Percentiles rank a stretch among this genome's conserved stretches.
Evolutionary conservation across 1,140 invertebrate genomes (phyloP).

Genomic region (Orchesella cincta): DNA sequence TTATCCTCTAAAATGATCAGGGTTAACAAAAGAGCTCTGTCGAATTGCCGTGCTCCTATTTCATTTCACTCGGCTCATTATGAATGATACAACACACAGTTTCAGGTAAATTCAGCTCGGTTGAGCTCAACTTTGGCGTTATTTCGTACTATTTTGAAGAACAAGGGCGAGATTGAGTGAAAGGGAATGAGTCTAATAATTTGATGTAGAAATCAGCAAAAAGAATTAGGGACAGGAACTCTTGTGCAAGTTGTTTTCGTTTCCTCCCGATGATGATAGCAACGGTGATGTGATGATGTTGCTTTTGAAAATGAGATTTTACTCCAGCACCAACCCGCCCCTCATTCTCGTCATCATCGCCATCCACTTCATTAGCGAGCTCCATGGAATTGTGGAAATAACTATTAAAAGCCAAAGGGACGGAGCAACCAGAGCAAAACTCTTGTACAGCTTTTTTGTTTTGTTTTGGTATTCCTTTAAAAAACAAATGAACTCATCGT

Average conservation of each 20-base stretch:
- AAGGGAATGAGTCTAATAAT: neutral
- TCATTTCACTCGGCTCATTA: too few relatives aligned
- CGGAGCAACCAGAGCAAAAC: neutral
- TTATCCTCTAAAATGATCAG: too few relatives aligned
- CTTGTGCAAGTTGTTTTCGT: neutral
- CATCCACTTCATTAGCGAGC: neutral
- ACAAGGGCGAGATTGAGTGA: neutral
- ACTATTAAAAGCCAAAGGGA: neutral
- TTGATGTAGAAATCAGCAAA: neutral
- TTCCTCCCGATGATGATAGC: neutral
- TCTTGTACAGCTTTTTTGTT: too few relatives aligned
- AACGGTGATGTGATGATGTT: neutral
- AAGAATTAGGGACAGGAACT: neutral
- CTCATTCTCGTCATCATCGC: neutral
- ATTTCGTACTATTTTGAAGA: neutral
- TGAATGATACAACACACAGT: neutral
- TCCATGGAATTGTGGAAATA: too few relatives aligned
- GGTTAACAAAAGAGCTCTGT: too few relatives aligned
- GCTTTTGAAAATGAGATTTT: neutral
- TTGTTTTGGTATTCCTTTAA: too few relatives aligned
- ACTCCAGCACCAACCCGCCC: neutral
- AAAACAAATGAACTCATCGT: too few relatives aligned
- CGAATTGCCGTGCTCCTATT: too few relatives aligned
- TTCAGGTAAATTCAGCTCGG: too few relatives aligned
- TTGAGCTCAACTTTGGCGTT: too few relatives aligned